phyloP scores from a whole-genome alignment of 2,888 invertebrate genomes.

The Sussaba pulchella region DNA sequence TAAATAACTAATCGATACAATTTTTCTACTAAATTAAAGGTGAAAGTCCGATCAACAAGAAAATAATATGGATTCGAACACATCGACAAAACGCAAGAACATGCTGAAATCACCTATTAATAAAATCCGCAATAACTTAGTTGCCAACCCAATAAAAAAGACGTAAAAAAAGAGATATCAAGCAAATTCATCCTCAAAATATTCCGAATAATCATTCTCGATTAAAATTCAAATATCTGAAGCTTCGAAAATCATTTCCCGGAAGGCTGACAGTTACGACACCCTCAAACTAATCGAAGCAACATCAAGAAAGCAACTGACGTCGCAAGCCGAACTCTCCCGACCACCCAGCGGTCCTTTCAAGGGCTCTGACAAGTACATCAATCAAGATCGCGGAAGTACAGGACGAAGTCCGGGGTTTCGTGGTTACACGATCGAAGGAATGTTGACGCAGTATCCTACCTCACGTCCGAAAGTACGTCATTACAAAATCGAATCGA shows the following conservation, averaged over 20 bases:
- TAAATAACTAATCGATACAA: too few species aligned
- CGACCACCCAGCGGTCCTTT: slow-evolving; percentile 17
- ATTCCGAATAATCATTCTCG: neutral
- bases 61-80: too few species aligned
- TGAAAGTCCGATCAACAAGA: too few species aligned
- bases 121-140: too few species aligned
- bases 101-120: too few species aligned
- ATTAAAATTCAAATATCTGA: slow-evolving; percentile 2
- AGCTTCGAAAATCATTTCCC: neutral
- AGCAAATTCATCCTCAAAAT: neutral
- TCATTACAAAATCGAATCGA: neutral
- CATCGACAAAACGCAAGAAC: too few species aligned
- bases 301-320: slow-evolving; percentile 35
- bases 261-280: slow-evolving; percentile 33
- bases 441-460: slow-evolving; percentile 49
- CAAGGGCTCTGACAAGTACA: slow-evolving; percentile 42
- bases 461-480: slow-evolving; percentile 2
- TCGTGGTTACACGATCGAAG: slow-evolving; percentile 52
- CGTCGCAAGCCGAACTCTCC: slow-evolving; percentile 42
- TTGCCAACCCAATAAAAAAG: too few species aligned
- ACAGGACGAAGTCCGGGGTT: slow-evolving; percentile 46
- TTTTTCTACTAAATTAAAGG: too few species aligned
- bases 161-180: neutral
- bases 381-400: slow-evolving; percentile 33
- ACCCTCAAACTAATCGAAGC: slow-evolving; percentile 47